A percentile compares a stretch with the other conserved stretches of the same genome.
phyloP scores from a whole-genome alignment of 2,113 vertebrate species.

The Rhea pennata region DNA sequence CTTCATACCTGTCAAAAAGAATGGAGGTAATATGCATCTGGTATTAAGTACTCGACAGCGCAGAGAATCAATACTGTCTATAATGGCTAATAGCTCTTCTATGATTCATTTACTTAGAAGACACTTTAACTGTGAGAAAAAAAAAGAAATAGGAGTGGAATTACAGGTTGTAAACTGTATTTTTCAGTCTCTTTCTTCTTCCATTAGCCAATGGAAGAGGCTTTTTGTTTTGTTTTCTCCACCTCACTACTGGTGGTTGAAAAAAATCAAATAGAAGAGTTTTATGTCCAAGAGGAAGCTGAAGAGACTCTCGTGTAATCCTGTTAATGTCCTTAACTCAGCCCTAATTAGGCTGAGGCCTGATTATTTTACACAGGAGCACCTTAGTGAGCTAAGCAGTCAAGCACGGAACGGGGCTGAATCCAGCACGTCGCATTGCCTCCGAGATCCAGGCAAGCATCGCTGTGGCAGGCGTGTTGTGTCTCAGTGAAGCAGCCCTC shows the following conservation, averaged over 20 bases:
- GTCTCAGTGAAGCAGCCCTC: not conserved
- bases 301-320: not conserved
- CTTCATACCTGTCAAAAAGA: not conserved
- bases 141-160: not conserved
- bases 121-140: not conserved
- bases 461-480: not conserved
- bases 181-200: not conserved
- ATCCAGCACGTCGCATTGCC: not conserved
- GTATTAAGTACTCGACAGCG: not conserved
- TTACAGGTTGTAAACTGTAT: not conserved
- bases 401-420: not conserved
- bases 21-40: not conserved
- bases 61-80: not conserved
- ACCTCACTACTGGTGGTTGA: not conserved
- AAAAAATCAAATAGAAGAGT: not conserved
- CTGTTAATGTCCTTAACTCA: not conserved
- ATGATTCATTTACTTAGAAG: fast-evolving
- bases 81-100: not conserved
- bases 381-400: not conserved
- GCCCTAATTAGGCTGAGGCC: not conserved
- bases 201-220: too few relatives aligned
- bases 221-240: not conserved
- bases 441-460: not conserved
- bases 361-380: not conserved
- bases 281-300: not conserved